Conservation (phyloP, 2,113 vertebrate genomes). For the Perccottus glenii region DNA sequence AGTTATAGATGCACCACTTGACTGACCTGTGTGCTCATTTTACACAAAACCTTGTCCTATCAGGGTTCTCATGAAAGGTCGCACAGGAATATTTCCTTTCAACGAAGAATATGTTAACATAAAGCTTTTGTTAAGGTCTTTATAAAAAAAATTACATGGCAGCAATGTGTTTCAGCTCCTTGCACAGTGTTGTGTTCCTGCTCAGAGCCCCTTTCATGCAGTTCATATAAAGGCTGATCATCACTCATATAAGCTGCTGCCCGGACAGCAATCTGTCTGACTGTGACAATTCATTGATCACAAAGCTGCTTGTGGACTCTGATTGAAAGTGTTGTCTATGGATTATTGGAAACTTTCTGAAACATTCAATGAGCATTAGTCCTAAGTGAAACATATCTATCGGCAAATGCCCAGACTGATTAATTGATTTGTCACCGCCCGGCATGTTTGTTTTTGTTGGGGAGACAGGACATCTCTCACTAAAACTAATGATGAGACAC, state of each 20-base stretch:
- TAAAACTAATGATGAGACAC: slow-evolving; percentile 70
- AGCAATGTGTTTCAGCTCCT: slow-evolving; percentile 2
- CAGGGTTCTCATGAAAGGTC: no score
- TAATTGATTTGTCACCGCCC: slow-evolving; percentile 70
- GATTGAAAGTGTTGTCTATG: slow-evolving; percentile 61
- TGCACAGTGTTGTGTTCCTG: neutral
- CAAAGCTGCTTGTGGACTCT: slow-evolving; percentile 21
- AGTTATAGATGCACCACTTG: no score
- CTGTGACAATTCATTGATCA: slow-evolving; percentile 62
- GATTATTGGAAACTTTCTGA: slow-evolving; percentile 67
- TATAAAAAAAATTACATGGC: neutral
- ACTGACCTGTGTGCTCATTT: no score
- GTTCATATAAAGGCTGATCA: slow-evolving; percentile 27
- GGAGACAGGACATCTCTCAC: slow-evolving; percentile 70
- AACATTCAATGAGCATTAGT: slow-evolving; percentile 70
- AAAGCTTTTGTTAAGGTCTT: neutral
- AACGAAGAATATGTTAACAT: neutral
- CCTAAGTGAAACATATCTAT: slow-evolving; percentile 75
- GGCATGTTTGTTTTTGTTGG: slow-evolving; percentile 75
- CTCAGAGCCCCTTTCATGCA: slow-evolving; percentile 31
- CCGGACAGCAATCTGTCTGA: slow-evolving; percentile 57
- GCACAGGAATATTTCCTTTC: neutral
- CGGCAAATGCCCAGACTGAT: slow-evolving; percentile 67
- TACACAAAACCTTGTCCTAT: no score
- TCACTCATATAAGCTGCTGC: slow-evolving; percentile 48